phyloP scores from a whole-genome alignment of 2,888 invertebrate genomes.

The Stenodera caucasica region DNA sequence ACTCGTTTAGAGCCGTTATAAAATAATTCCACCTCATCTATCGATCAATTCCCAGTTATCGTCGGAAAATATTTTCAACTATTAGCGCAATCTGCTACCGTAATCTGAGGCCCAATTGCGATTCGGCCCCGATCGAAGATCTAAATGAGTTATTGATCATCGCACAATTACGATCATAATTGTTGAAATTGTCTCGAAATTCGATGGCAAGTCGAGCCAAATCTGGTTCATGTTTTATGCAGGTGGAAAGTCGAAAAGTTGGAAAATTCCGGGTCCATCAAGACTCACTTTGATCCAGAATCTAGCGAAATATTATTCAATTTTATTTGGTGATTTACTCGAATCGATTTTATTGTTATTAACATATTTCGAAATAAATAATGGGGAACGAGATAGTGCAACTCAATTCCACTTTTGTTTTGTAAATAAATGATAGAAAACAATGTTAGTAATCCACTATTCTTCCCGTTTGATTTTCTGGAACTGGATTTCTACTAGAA shows the following conservation, averaged over 20 bases:
- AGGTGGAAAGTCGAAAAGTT: neutral
- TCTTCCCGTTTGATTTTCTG: neutral
- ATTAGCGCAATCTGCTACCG: constrained; percentile 42
- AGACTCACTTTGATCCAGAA: neutral
- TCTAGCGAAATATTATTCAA: neutral
- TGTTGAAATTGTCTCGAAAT: neutral
- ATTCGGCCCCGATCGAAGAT: constrained; percentile 39
- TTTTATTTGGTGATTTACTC: neutral
- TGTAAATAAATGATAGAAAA: constrained; percentile 29
- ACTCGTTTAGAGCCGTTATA: neutral
- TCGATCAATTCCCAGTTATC: neutral
- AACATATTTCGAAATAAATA: neutral
- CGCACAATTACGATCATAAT: neutral
- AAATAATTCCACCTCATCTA: neutral
- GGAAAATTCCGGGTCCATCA: neutral
- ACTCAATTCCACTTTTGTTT: constrained; percentile 34
- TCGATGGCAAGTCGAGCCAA: too few relatives aligned
- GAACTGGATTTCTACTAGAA: neutral
- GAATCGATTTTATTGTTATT: too few relatives aligned
- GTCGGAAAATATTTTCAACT: constrained; percentile 28
- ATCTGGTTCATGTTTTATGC: constrained; percentile 6
- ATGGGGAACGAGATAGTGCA: neutral
- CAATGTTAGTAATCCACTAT: constrained; percentile 17
- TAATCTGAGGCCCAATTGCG: constrained; percentile 39
- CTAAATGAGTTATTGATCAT: constrained; percentile 17